Evolutionary conservation across 1,140 invertebrate genomes (phyloP).

Genomic region (Procambarus virginalis): DNA sequence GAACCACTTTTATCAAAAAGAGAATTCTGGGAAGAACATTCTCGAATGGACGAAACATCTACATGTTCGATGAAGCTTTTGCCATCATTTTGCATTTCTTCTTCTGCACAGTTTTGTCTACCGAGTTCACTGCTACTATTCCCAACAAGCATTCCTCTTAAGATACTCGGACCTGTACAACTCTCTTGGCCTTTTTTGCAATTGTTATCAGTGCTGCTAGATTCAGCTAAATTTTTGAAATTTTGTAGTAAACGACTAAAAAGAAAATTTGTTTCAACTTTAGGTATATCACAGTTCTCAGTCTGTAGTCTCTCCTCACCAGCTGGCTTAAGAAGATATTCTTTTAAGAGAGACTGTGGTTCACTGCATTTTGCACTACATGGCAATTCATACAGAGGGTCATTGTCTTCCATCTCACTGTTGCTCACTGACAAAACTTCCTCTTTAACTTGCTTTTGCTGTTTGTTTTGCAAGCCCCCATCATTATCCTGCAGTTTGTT

Average conservation of each 20-base stretch:
- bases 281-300: constrained; percentile 56
- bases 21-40: neutral
- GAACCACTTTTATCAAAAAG: neutral
- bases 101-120: neutral
- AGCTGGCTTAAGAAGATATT: constrained; percentile 56
- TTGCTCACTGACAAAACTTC: neutral
- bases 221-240: constrained; percentile 48
- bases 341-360: constrained; percentile 48
- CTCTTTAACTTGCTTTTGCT: neutral
- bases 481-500: neutral
- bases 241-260: constrained; percentile 54
- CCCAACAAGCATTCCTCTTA: constrained; percentile 45
- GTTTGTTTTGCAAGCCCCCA: neutral
- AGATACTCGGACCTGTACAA: constrained; percentile 14
- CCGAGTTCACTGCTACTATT: neutral
- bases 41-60: neutral
- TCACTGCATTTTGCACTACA: constrained; percentile 11
- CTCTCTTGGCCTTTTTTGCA: neutral
- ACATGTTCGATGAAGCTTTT: constrained; percentile 11
- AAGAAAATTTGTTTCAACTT: constrained; percentile 47
- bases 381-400: neutral
- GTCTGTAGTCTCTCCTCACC: constrained; percentile 30
- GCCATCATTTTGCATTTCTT: neutral
- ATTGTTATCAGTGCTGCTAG: constrained; percentile 16
- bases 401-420: neutral